Evolutionary conservation across 2,113 vertebrate genomes (phyloP).

Genomic region (Geococcyx californianus): DNA sequence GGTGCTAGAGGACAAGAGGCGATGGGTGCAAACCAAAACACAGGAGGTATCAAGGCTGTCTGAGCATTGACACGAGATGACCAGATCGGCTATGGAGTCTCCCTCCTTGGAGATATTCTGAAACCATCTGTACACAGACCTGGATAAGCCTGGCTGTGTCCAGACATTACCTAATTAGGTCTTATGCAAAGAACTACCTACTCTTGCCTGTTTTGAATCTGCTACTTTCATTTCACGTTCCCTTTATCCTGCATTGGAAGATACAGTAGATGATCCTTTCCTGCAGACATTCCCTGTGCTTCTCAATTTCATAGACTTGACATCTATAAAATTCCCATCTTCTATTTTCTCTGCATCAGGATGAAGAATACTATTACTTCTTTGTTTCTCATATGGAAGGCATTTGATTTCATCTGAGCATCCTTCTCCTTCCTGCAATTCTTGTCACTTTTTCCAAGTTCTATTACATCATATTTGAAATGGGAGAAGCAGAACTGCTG

Average conservation of each 20-base stretch:
- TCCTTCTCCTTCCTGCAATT: not conserved
- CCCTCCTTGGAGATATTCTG: not conserved
- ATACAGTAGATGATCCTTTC: not conserved
- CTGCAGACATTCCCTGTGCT: not conserved
- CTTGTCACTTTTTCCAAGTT: not conserved
- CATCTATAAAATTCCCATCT: not conserved
- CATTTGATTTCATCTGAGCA: not conserved
- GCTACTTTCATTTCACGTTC: not conserved
- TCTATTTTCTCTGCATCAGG: not conserved
- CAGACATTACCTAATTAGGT: not conserved
- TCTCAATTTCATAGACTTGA: not conserved
- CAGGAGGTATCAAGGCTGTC: not conserved
- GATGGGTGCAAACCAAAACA: not conserved
- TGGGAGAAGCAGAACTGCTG: not conserved
- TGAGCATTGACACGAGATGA: not conserved
- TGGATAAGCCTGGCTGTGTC: rapidly evolving
- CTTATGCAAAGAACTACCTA: not conserved
- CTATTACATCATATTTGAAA: not conserved
- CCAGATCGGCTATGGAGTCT: not conserved
- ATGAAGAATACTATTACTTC: not conserved
- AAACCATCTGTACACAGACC: not conserved
- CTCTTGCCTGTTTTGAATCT: not conserved
- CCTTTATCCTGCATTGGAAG: not conserved
- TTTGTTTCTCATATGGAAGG: not conserved
- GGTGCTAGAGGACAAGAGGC: not conserved